phyloP scores from a whole-genome alignment of 2,113 vertebrate species.

The Puntigrus tetrazona region DNA sequence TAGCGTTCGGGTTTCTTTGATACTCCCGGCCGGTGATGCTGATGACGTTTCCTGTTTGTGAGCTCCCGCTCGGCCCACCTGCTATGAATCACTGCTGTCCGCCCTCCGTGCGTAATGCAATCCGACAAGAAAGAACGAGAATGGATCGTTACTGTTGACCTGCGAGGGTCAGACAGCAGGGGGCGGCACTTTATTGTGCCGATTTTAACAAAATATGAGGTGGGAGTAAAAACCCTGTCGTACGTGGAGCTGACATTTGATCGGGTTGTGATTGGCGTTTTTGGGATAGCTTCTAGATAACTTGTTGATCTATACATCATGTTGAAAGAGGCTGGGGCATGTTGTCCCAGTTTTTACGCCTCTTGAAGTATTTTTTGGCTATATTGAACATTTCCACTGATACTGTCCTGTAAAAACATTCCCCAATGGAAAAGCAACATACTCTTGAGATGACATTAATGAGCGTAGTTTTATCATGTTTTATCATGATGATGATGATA shows the following conservation, averaged over 20 bases:
- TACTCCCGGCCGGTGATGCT: conserved; percentile 32
- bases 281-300: neutral
- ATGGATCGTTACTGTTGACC: conserved; percentile 34
- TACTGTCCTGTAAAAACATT: neutral
- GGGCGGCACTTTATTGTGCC: neutral
- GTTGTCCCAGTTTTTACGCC: neutral
- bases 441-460: neutral
- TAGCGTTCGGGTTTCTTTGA: conserved; percentile 21
- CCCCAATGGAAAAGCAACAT: neutral
- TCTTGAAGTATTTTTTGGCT: neutral
- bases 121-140: conserved; percentile 27
- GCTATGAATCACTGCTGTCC: conserved; percentile 51
- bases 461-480: neutral
- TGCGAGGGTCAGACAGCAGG: conserved; percentile 37
- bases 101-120: conserved; percentile 29
- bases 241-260: neutral
- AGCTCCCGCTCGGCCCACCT: conserved; percentile 31
- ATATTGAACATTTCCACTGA: neutral
- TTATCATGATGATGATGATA: neutral
- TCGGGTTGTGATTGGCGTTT: neutral
- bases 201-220: neutral
- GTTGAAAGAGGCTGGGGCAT: neutral
- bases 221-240: neutral
- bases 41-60: conserved; percentile 39
- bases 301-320: neutral